phyloP scores from a whole-genome alignment of 2,113 vertebrate genomes.

The Trichechus manatus region DNA sequence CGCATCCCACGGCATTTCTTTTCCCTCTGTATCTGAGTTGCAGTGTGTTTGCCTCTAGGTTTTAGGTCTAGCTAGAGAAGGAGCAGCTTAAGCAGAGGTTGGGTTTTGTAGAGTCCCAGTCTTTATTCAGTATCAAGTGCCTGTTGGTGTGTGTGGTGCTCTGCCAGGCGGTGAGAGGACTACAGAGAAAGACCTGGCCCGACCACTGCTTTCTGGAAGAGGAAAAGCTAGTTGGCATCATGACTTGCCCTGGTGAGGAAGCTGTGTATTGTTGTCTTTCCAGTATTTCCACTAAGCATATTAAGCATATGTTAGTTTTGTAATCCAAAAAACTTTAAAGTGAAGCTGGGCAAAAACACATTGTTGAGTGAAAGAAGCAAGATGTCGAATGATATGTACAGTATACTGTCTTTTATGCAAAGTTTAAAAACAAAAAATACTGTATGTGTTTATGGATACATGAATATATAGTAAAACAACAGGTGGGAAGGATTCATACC shows the following conservation, averaged over 20 bases:
- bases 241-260: neutral
- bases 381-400: neutral
- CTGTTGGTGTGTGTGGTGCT: neutral
- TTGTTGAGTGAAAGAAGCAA: conserved; percentile 52
- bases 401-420: neutral
- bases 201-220: neutral
- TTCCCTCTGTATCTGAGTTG: neutral
- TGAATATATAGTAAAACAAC: neutral
- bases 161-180: neutral
- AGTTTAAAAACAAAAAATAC: neutral
- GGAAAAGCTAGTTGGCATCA: neutral
- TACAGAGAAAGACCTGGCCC: neutral
- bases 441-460: neutral
- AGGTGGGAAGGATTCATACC: neutral
- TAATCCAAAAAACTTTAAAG: conserved; percentile 18
- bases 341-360: neutral
- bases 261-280: neutral
- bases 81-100: neutral
- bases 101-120: neutral
- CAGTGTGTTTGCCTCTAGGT: neutral
- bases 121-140: neutral
- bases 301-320: conserved; percentile 22
- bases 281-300: neutral
- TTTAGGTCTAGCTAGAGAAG: neutral
- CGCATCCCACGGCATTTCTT: neutral